Evolutionary conservation across 2,113 vertebrate species (phyloP), one percentile per base, ranked within the genome.

Genomic region (Merops nubicus): DNA sequence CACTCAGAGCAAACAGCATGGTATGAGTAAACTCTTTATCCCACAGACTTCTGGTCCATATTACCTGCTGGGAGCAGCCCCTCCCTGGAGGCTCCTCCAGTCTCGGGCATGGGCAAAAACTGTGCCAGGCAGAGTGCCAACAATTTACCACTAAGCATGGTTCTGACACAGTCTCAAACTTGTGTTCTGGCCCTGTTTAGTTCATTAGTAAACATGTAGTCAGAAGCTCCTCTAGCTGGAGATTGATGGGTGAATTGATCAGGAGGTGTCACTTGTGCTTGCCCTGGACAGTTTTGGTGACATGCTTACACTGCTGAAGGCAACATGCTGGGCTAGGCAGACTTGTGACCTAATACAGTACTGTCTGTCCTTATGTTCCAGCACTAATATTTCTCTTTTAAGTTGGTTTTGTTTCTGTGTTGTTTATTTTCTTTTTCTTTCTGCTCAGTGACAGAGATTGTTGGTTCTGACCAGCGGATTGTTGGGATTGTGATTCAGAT

Each of bases 401-500:
- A 62, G 7, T 28, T 42, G 16, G 5, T 6, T 48, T 40, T 77
- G 33, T 80, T 88, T 70, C 62, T 83, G 21, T 81, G 75, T 96
- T 94, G 85, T 69, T 89, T 53, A 86, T 88, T 96, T 60, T 96
- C 42, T 4, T 28, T 95, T 96, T 96, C 50, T 97, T 59, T 80
- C 63, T 93, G 48, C 85, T 94, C 94, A 99, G 99, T 99, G 95
- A 99, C 99, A 1, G 99, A 99, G 97, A 97, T 99, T 1, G 99
- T 99, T 34, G 99, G 99, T 6, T 99, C 99, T 19, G 98, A 99
- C 92, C 98, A 98, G 96, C 97, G 99, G 51, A 99, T 98, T 3
- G 98, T 99, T 85, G 99, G 99, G 38, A 98, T 99, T 1, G 54
- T 98, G 50, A 99, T 99, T 96, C 99, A 99, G 97, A 99, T 99